These are phyloP conservation scores for Allolobophora icterica DNA, from an alignment of 2,888 invertebrate genomes.

Conservation along the genomic window DNA sequence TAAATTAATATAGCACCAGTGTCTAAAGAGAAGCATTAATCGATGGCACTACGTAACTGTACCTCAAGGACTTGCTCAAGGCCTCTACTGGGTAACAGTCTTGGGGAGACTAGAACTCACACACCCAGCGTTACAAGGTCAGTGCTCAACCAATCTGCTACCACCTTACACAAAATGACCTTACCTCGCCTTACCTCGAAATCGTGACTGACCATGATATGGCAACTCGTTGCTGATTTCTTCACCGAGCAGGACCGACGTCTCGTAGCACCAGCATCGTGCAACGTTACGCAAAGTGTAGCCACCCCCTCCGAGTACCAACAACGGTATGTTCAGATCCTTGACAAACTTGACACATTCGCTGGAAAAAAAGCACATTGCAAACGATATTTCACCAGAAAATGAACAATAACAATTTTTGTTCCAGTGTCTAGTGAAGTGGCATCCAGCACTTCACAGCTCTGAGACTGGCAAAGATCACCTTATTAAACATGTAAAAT, in stretches of 20 bases:
- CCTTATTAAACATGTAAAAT: background rate
- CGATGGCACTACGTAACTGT: too few species aligned
- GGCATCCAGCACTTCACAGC: background rate
- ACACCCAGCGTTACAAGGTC: background rate
- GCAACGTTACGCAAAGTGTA: conserved; percentile 96
- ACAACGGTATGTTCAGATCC: conserved; percentile 85
- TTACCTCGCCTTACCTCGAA: background rate
- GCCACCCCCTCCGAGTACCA: conserved; percentile 84
- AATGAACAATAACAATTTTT: background rate
- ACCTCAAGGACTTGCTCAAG: background rate
- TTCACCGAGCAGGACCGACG: conserved; percentile 89
- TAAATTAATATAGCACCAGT: too few species aligned
- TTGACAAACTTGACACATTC: conserved; percentile 97
- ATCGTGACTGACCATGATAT: conserved; percentile 72
- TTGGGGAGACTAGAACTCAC: background rate
- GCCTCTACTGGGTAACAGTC: background rate
- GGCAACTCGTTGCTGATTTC: conserved; percentile 92
- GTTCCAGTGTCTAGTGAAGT: too few species aligned
- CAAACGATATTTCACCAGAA: background rate
- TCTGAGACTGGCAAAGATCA: background rate
- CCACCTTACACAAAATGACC: background rate
- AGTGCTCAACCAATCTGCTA: background rate
- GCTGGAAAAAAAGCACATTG: conserved; percentile 55
- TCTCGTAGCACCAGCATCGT: conserved; percentile 98
- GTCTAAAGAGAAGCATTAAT: too few species aligned